Evolutionary conservation across 1,140 invertebrate genomes (phyloP).

Genomic region (Vollenhovia emeryi): DNA sequence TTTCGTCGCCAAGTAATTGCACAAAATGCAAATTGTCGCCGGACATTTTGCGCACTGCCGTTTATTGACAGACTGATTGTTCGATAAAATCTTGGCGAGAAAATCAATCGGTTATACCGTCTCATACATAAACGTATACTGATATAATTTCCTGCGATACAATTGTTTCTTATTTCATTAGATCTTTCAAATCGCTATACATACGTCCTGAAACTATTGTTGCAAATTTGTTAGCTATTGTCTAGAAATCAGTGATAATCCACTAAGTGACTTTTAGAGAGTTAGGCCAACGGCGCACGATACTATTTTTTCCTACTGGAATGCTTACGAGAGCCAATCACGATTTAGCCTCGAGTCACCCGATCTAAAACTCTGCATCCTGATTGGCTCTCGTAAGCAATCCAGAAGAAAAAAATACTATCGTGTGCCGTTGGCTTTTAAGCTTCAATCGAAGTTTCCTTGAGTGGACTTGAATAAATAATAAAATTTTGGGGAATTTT

Average conservation of each 20-base stretch:
- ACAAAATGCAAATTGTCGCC: constrained; percentile 14
- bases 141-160: neutral
- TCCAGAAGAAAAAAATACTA: too few relatives aligned
- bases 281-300: too few relatives aligned
- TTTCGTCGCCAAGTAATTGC: constrained; percentile 18
- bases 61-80: constrained; percentile 30
- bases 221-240: too few relatives aligned
- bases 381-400: too few relatives aligned
- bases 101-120: neutral
- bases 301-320: too few relatives aligned
- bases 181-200: neutral
- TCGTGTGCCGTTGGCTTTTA: too few relatives aligned
- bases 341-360: too few relatives aligned
- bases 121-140: neutral
- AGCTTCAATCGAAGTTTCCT: neutral
- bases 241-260: too few relatives aligned
- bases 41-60: neutral
- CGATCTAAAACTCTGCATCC: too few relatives aligned
- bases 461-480: neutral
- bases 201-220: too few relatives aligned
- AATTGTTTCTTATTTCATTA: neutral
- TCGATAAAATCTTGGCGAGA: constrained; percentile 8
- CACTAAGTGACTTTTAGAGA: too few relatives aligned
- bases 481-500: neutral
- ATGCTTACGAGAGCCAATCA: too few relatives aligned